A percentile compares a stretch with the other conserved stretches of the same genome.
phyloP scores from a whole-genome alignment of 2,797 vertebrate species.

The Hirundo rustica region DNA sequence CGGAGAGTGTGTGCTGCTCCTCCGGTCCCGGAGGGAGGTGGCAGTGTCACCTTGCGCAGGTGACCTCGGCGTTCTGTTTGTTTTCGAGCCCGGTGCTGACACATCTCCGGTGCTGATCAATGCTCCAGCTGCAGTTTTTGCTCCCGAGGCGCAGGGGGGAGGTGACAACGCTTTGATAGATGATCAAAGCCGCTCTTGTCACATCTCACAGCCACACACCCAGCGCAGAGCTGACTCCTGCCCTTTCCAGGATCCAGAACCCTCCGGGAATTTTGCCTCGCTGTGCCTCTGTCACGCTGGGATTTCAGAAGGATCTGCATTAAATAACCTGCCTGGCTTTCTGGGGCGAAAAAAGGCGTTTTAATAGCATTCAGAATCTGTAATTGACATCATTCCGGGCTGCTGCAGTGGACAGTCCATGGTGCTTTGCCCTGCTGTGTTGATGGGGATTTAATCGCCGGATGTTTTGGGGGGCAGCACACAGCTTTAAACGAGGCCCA shows the following conservation, averaged over 20 bases:
- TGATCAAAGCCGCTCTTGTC: neutral
- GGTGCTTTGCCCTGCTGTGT: neutral
- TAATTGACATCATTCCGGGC: neutral
- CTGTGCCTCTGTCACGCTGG: neutral
- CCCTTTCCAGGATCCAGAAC: neutral
- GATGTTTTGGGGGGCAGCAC: neutral
- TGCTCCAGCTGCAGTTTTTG: neutral
- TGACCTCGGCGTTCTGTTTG: accelerated
- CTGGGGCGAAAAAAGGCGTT: accelerated
- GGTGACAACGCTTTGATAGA: neutral
- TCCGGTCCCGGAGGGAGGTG: neutral
- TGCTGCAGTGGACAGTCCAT: accelerated
- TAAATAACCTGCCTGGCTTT: neutral
- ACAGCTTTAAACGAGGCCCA: neutral
- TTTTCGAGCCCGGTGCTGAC: neutral
- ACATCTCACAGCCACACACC: neutral
- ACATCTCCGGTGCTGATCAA: neutral
- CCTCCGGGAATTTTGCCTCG: neutral
- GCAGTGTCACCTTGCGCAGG: neutral
- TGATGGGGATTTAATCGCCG: neutral
- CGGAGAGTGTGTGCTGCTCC: neutral
- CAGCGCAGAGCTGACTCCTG: neutral
- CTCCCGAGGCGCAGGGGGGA: neutral
- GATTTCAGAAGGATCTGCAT: neutral
- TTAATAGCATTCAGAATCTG: neutral